phyloP scores from a whole-genome alignment of 2,888 invertebrate genomes.

The Dorcus parallelipipedus region DNA sequence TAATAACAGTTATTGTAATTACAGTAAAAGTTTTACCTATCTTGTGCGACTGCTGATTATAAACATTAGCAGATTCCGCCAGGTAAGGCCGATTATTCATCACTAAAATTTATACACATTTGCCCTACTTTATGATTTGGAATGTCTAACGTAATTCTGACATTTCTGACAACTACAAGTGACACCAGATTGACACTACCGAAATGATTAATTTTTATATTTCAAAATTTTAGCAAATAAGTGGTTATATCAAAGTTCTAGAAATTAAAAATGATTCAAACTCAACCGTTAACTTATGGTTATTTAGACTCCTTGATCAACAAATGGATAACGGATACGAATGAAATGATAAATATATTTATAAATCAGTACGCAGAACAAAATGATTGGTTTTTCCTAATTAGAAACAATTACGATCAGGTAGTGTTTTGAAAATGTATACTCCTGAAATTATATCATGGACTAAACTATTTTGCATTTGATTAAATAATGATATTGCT shows the following conservation, averaged over 20 bases:
- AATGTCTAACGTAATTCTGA: neutral
- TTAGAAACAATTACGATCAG: neutral
- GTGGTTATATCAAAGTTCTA: too few species aligned
- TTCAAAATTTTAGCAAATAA: neutral
- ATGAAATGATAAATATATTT: neutral
- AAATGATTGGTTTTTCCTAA: neutral
- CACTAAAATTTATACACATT: neutral
- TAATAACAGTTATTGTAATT: neutral
- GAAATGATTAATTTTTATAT: neutral
- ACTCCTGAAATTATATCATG: too few species aligned
- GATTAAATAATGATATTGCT: too few species aligned
- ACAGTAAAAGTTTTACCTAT: conserved; percentile 19
- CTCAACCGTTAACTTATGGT: neutral
- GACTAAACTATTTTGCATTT: too few species aligned
- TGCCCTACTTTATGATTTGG: too few species aligned
- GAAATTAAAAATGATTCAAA: neutral
- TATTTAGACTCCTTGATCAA: neutral
- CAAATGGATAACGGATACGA: neutral
- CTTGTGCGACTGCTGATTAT: conserved; percentile 28
- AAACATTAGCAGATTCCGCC: conserved; percentile 27
- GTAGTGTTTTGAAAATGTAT: neutral
- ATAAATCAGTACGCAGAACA: neutral
- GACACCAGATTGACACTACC: too few species aligned
- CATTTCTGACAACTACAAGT: neutral
- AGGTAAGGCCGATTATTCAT: conserved; percentile 29